These are phyloP conservation scores for Agrotis segetum DNA, from an alignment of 2,888 invertebrate genomes.

Conservation along the genomic window DNA sequence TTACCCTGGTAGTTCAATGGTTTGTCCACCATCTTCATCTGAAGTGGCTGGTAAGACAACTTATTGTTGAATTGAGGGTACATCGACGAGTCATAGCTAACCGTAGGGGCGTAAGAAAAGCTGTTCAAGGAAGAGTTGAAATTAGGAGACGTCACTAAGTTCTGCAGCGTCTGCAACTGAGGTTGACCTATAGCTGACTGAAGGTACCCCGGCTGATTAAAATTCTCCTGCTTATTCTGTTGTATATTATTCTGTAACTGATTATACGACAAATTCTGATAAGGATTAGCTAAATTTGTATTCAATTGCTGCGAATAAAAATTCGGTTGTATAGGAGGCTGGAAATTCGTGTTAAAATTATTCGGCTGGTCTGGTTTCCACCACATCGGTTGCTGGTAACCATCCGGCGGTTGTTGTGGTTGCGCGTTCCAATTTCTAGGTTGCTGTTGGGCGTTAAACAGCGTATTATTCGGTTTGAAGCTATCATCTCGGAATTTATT, in stretches of 20 bases:
- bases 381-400: constrained; percentile 77
- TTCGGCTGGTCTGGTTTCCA: constrained; percentile 82
- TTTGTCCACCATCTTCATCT: constrained; percentile 77
- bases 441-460: constrained; percentile 67
- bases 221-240: constrained; percentile 72
- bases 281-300: constrained; percentile 73
- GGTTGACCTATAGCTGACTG: constrained; percentile 81
- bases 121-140: constrained; percentile 82
- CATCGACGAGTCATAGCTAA: constrained; percentile 84
- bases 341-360: constrained; percentile 73
- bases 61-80: constrained; percentile 84
- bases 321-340: constrained; percentile 73
- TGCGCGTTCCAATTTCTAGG: constrained; percentile 70
- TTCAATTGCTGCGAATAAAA: constrained; percentile 76
- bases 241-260: constrained; percentile 68
- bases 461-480: constrained; percentile 68
- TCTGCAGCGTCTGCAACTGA: constrained; percentile 79
- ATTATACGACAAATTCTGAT: constrained; percentile 73
- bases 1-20: constrained; percentile 69
- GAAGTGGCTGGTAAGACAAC: constrained; percentile 76
- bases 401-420: constrained; percentile 66
- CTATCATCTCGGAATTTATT: constrained; percentile 85
- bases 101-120: constrained; percentile 76
- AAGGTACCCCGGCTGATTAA: constrained; percentile 70
- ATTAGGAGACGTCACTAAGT: constrained; percentile 78